Evolutionary conservation across 2,888 invertebrate species (phyloP).

Genomic region (Rhopalosiphum nymphaeae): DNA sequence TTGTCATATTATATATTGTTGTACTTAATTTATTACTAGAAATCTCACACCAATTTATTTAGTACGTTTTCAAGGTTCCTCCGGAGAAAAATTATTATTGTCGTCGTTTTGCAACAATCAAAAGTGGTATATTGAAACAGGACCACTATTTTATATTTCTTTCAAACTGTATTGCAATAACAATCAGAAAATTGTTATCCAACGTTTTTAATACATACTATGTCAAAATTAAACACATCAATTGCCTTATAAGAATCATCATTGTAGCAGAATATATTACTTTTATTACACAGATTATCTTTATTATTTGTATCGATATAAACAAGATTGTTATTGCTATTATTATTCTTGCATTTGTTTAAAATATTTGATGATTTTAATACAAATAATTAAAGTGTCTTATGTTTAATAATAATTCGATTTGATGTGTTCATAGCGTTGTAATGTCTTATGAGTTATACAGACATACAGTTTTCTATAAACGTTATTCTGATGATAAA

Average conservation of each 20-base stretch:
- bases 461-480: neutral
- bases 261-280: neutral
- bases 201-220: neutral
- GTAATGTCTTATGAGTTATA: neutral
- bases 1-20: neutral
- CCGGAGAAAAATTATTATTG: neutral
- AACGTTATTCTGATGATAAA: neutral
- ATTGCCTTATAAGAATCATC: too few relatives aligned
- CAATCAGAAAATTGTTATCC: neutral
- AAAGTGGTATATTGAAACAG: neutral
- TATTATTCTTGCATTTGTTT: neutral
- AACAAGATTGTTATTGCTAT: neutral
- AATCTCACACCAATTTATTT: neutral
- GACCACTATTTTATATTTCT: neutral
- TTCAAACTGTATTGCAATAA: neutral
- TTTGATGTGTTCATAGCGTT: neutral
- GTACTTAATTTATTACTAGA: neutral
- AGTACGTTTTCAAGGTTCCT: neutral
- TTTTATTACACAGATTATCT: neutral
- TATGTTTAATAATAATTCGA: neutral
- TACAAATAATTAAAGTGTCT: neutral
- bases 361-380: neutral
- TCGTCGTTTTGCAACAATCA: neutral
- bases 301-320: neutral
- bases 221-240: too few relatives aligned